Evolutionary conservation across 1,140 invertebrate species (phyloP), one percentile per base, ranked within the genome.

Genomic region (Phthorimaea operculella): DNA sequence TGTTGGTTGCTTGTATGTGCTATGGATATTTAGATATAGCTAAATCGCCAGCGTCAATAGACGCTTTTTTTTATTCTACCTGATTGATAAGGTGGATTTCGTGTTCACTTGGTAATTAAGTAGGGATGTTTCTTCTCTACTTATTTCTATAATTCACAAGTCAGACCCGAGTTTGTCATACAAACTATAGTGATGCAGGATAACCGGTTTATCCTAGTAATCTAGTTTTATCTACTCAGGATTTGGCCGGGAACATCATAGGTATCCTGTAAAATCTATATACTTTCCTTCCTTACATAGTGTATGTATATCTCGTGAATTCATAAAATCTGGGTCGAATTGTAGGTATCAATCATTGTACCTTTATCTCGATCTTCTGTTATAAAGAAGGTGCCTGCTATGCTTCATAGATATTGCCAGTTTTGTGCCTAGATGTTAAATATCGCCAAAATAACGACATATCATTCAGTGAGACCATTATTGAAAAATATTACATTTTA

Each of bases 361-460:
- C 53, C 2, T 28, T 28, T 28, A 28, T 4, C 2, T 28, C 21
- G 21, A 28, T 28, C 21, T 28, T 28, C 21, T 28, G 21, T 9
- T 18, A 39, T 53, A 15, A 10, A 42, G 51, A 56, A 44, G 14
- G 42, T 47, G 34, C 44, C 53, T 42, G 54, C 56, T 58, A 39
- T 39, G 36, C 36, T 3, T 59, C 12, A 39, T 57, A 39, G 57
- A 36, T 18, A 59, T 63, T 57, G 66, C 72, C 70, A 70, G 70
- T 70, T 55, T 70, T 68, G 74, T 79, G 76, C 76, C 76, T 76
- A 79, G 76, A 76, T 72, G 68, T 72, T 70, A 57, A 51, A 72
- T 74, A 70, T 72, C 73, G 72, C 75, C 72, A 78, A 78, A 79
- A 57, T 66, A 69, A 68, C 51, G 50, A 74, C 73, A 78, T 76